Evolutionary conservation across 1,140 invertebrate genomes (phyloP), one percentile per base, ranked within the genome.

Genomic region (Sitophilus oryzae): DNA sequence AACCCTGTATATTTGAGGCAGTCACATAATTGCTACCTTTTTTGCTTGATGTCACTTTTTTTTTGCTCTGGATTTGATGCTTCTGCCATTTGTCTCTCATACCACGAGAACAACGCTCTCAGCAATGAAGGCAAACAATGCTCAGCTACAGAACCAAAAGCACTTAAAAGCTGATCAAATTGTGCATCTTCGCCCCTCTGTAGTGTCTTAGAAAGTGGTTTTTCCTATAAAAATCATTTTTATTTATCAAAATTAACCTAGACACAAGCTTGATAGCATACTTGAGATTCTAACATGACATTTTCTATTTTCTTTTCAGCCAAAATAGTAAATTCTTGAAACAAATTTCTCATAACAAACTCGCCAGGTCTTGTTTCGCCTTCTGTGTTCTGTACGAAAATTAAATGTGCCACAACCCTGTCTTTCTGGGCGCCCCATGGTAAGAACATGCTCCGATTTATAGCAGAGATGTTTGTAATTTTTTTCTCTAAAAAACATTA

Each of bases 41-140:
- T 86, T 56, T 84, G 83, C 70, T 84, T 85, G 44, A 78, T 77
- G 65, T 86, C 84, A 61, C 77, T 76, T 65, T 81, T 76, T 52
- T 76, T 76, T 22, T 72, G 70, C 63, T 77, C 74, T n/a, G 66
- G 77, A 36, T 74, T 73, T 21, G 74, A 71, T 56, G 76, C 74
- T 46, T 86, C 82, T 1, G 80, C 81, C 64, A 92, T 83, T 73
- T 96, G 93, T 25, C 89, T 74, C 60, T 96, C 91, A 69, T 98
- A 93, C 97, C 97, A 99, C 20, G 89, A 87, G 69, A 97, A 93
- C 9, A 99, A 72, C n/a, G 93, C 92, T 50, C 85, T 78, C 37
- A 99, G 73, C 51, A 99, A 79, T 8, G 96, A 98, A 1, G 97
- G 96, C 34, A 99, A 75, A 74, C 96, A 97, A 71, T 98, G 93